Evolutionary conservation across 2,113 vertebrate species (phyloP), one percentile per base, ranked within the genome.

Genomic region (Atherinomorus stipes): DNA sequence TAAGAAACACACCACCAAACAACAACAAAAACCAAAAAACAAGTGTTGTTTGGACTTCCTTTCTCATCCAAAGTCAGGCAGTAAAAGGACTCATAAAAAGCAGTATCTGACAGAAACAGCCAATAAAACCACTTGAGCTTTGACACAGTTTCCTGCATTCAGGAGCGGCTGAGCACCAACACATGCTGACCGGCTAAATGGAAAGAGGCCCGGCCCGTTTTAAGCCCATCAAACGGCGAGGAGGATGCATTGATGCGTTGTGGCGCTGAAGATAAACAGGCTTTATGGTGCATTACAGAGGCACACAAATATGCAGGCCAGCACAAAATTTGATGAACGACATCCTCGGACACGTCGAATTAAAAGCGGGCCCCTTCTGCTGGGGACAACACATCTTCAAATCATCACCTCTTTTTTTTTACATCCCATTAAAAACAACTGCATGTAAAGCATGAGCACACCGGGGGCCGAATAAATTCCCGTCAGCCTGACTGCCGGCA

Each of bases 201-300:
- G 60, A 59, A 59, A 44, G 71, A 77, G 63, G 65, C 62, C 49
- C n/a, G 49, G 64, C 71, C 84, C 62, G 76, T 68, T 84, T 68
- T 76, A 70, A 77, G 64, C 71, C 78, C 56, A 21, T 76, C 82
- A 78, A 65, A 73, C 70, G 80, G 69, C 70, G 71, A 77, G 15
- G 26, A 83, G 65, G 70, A 75, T n/a, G 64, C 84, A 73, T 56
- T 65, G 76, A 74, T 68, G 85, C 85, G 89, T 81, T 71, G 84
- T 80, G 62, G 80, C 85, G 76, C 86, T 40, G 74, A 85, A 86
- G 80, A 88, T 81, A 89, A 83, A 87, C 87, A 91, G 85, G 89
- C 89, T 88, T 92, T 90, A 91, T 90, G 88, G 89, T 84, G 89
- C 87, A 90, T 89, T 88, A 88, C 84, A 34, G 80, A 77, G 40